Evolutionary conservation across 1,140 invertebrate species (phyloP).

Genomic region (Mactra quadrangularis): DNA sequence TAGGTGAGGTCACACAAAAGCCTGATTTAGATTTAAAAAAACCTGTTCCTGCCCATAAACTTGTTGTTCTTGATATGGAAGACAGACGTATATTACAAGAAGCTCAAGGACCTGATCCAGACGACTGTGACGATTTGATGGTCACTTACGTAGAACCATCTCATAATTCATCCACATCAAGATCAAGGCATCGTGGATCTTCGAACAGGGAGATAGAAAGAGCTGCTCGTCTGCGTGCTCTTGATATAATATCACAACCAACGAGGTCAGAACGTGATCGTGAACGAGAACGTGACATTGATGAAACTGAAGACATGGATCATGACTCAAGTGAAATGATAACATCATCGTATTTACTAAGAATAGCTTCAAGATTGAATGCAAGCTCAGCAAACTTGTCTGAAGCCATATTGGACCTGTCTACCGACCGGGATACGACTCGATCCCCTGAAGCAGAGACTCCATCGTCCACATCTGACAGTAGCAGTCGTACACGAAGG

Average conservation of each 20-base stretch:
- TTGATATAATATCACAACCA: conserved; percentile 5
- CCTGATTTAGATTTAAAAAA: conserved; percentile 71
- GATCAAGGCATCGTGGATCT: neutral
- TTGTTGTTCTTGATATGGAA: conserved; percentile 74
- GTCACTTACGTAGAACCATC: conserved; percentile 14
- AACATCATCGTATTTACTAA: conserved; percentile 64
- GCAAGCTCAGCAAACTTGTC: conserved; percentile 69
- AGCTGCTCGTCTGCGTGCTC: conserved; percentile 7
- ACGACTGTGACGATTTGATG: conserved; percentile 54
- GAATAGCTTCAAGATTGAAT: conserved; percentile 69
- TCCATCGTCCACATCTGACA: conserved; percentile 8
- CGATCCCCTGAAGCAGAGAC: conserved; percentile 12
- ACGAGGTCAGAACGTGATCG: neutral
- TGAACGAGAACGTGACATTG: conserved; percentile 51
- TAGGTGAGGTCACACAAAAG: conserved; percentile 73
- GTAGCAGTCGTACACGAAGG: conserved; percentile 33
- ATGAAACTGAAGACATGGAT: conserved; percentile 58
- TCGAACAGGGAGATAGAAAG: conserved; percentile 8
- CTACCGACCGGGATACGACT: conserved; percentile 29
- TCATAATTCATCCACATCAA: neutral
- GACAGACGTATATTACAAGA: conserved; percentile 48
- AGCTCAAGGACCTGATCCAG: conserved; percentile 24
- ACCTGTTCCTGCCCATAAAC: conserved; percentile 74
- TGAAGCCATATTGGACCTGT: conserved; percentile 62
- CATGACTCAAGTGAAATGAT: conserved; percentile 59